Conservation (phyloP, 2,888 invertebrate genomes). For the Cryptocephalus primarius region DNA sequence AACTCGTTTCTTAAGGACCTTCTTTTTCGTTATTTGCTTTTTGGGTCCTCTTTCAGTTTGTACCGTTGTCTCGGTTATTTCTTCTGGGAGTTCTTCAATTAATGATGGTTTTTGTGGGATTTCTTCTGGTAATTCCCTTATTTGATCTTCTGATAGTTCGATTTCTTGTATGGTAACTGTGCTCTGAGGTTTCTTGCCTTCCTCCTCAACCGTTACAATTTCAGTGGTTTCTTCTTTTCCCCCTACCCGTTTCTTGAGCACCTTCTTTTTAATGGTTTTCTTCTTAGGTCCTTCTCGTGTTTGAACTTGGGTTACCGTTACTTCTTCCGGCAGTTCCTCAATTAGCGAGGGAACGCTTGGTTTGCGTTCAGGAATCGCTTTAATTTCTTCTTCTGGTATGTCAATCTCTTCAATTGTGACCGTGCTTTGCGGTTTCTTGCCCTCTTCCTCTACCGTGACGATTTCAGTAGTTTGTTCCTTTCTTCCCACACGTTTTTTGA, state of each 20-base stretch:
- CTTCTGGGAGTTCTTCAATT: slow-evolving; percentile 18
- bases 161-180: slow-evolving; percentile 21
- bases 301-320: slow-evolving; percentile 4
- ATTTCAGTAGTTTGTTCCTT: slow-evolving; percentile 22
- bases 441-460: slow-evolving; percentile 22
- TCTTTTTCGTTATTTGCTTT: slow-evolving; percentile 26
- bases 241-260: slow-evolving; percentile 33
- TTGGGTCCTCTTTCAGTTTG: slow-evolving; percentile 14
- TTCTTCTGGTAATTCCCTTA: slow-evolving; percentile 15
- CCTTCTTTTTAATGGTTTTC: slow-evolving; percentile 16
- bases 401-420: slow-evolving; percentile 30
- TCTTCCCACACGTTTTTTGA: slow-evolving; percentile 28
- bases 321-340: slow-evolving; percentile 11
- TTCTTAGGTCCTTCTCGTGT: slow-evolving; percentile 17
- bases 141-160: slow-evolving; percentile 24
- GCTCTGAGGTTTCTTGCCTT: slow-evolving; percentile 20
- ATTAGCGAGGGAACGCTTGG: slow-evolving; percentile 22
- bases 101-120: slow-evolving; percentile 11
- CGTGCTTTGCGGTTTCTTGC: slow-evolving; percentile 24
- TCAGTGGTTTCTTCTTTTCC: slow-evolving; percentile 30
- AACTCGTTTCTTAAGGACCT: slow-evolving; percentile 29
- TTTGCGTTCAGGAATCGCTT: slow-evolving; percentile 25
- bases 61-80: slow-evolving; percentile 13
- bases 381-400: slow-evolving; percentile 25
- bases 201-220: slow-evolving; percentile 23